These are phyloP conservation scores for Luehdorfia chinensis DNA, from an alignment of 1,140 invertebrate species.

Conservation along the genomic window DNA sequence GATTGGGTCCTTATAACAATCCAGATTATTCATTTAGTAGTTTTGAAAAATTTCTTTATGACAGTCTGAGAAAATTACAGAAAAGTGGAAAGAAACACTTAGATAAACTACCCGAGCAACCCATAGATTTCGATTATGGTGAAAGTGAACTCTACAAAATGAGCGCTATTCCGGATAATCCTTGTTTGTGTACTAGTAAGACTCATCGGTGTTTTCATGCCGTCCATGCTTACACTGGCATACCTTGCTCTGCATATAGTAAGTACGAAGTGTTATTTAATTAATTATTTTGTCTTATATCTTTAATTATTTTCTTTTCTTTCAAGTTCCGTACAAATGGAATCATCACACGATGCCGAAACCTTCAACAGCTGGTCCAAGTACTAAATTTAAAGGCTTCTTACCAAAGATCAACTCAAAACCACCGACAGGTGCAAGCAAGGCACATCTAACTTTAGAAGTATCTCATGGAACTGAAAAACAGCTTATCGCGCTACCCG, in stretches of 20 bases:
- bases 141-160: slow-evolving; percentile 73
- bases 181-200: slow-evolving; percentile 86
- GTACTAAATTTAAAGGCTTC: slow-evolving; percentile 71
- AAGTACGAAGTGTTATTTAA: slow-evolving; percentile 67
- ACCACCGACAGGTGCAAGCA: slow-evolving; percentile 51
- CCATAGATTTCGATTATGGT: slow-evolving; percentile 72
- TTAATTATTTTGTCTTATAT: not conserved
- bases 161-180: slow-evolving; percentile 77
- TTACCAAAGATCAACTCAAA: slow-evolving; percentile 79
- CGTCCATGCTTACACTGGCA: slow-evolving; percentile 92
- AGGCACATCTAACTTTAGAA: slow-evolving; percentile 83
- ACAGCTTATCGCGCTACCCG: slow-evolving; percentile 89
- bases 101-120: slow-evolving; percentile 79
- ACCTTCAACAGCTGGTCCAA: slow-evolving; percentile 58
- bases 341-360: slow-evolving; percentile 87
- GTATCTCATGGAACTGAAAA: slow-evolving; percentile 88
- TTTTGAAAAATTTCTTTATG: slow-evolving; percentile 95
- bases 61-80: slow-evolving; percentile 88
- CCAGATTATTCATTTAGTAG: slow-evolving; percentile 87
- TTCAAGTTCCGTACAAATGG: slow-evolving; percentile 82
- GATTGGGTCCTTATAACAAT: slow-evolving; percentile 84
- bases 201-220: slow-evolving; percentile 93
- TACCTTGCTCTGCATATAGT: slow-evolving; percentile 91
- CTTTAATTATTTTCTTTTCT: slow-evolving; percentile 17
- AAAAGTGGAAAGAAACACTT: slow-evolving; percentile 81